A percentile compares a stretch with the other conserved stretches of the same genome.
phyloP scores from a whole-genome alignment of 2,888 invertebrate genomes.

The Diaphora mendica region DNA sequence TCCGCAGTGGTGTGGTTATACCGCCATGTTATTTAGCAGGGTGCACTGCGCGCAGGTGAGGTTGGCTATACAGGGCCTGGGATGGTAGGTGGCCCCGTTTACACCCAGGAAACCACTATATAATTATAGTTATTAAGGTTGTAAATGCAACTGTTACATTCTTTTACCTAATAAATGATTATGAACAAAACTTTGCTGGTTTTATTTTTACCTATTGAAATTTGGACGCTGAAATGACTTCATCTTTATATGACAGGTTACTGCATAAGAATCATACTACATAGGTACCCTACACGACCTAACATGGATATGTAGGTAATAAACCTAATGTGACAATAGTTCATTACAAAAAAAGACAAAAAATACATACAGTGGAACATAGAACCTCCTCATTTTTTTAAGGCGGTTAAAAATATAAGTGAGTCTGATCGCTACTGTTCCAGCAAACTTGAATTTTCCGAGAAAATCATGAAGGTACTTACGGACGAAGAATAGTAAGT shows the following conservation, averaged over 20 bases:
- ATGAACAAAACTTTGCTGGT: not conserved
- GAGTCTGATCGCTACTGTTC: not conserved
- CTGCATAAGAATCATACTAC: not conserved
- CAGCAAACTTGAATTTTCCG: conserved; percentile 1
- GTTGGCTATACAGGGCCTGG: too few species aligned
- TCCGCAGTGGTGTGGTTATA: too few species aligned
- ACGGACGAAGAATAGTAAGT: conserved; percentile 5
- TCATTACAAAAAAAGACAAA: too few species aligned
- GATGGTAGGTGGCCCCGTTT: too few species aligned
- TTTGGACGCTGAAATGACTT: too few species aligned
- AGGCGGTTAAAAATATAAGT: not conserved
- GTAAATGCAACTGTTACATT: not conserved
- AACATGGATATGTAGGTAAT: not conserved
- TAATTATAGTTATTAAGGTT: not conserved
- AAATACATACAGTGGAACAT: too few species aligned
- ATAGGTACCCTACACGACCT: too few species aligned
- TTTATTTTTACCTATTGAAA: not conserved
- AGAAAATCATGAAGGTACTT: conserved; percentile 3
- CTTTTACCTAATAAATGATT: not conserved
- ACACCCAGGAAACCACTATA: too few species aligned
- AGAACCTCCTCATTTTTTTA: too few species aligned
- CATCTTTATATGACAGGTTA: not conserved
- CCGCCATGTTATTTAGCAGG: too few species aligned
- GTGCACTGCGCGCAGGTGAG: too few species aligned
- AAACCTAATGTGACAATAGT: not conserved